Conservation (phyloP, 37 sponge, comb jelly and placozoan species). For the Ianthella basta region DNA sequence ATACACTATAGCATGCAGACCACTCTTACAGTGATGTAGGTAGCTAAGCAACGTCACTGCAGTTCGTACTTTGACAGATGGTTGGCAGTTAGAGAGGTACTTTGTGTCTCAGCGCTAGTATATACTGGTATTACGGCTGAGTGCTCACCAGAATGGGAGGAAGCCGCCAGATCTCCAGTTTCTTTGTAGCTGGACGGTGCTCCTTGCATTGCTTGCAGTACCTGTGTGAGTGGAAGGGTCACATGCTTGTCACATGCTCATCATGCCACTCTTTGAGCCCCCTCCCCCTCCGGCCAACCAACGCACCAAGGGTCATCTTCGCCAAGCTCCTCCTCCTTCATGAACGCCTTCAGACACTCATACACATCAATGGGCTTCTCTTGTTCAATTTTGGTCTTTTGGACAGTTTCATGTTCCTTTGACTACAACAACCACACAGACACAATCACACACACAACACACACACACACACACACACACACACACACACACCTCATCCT, state of each 20-base stretch:
- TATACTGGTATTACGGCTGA: no score
- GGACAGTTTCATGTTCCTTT: constrained; percentile 79
- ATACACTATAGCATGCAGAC: no score
- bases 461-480: background rate
- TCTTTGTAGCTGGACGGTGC: constrained; percentile 85
- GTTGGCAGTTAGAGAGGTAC: no score
- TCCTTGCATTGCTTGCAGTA: constrained; percentile 89
- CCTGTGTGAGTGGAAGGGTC: constrained; percentile 53
- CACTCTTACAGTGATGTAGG: no score
- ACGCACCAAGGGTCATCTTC: constrained; percentile 95
- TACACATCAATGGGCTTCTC: constrained; percentile 83
- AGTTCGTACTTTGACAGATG: no score
- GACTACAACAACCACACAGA: constrained; percentile 50
- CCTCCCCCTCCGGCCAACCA: background rate
- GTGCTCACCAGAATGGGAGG: constrained; percentile 91
- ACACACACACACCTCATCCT: background rate
- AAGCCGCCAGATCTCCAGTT: constrained; percentile 95
- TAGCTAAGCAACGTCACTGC: no score
- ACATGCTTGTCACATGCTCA: background rate
- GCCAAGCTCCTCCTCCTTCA: constrained; percentile 92
- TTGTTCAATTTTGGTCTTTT: constrained; percentile 56
- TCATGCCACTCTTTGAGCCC: no score
- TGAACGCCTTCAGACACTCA: constrained; percentile 91
- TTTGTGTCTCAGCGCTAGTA: no score
- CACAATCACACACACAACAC: background rate